A percentile compares a stretch with the other conserved stretches of the same genome.
phyloP scores from a whole-genome alignment of 2,113 vertebrate genomes.

The Tor tambroides region DNA sequence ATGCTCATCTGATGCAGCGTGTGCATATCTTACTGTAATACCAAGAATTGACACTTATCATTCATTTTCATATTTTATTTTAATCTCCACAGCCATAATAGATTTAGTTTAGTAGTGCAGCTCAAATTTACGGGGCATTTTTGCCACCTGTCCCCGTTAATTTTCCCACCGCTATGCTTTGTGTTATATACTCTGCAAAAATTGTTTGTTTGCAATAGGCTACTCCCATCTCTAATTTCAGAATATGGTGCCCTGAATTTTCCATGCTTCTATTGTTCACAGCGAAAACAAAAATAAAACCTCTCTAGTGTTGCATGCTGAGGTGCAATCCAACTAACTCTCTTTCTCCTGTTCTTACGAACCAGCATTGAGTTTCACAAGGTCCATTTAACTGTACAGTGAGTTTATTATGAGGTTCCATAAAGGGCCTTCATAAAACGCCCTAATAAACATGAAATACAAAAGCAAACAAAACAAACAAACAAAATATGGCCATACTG shows the following conservation, averaged over 20 bases:
- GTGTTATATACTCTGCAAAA: not conserved
- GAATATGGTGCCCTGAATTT: not conserved
- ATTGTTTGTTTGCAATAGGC: too few species aligned
- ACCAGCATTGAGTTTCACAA: not conserved
- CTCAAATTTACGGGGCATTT: too few species aligned
- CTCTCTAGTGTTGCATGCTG: not conserved
- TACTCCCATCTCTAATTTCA: not conserved
- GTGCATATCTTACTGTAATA: too few species aligned
- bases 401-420: not conserved
- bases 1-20: too few species aligned
- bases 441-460: conserved; percentile 25
- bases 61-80: too few species aligned
- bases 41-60: too few species aligned
- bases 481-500: not conserved
- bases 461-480: not conserved
- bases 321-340: conserved; percentile 11
- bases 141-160: too few species aligned
- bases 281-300: not conserved
- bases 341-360: not conserved
- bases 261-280: not conserved
- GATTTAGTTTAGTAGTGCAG: not conserved
- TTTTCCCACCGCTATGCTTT: not conserved
- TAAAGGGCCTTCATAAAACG: conserved; percentile 20
- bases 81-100: not conserved
- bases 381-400: not conserved